These are phyloP conservation scores for Philopedon plagiatum DNA, from an alignment of 2,888 invertebrate species.

Conservation along the genomic window DNA sequence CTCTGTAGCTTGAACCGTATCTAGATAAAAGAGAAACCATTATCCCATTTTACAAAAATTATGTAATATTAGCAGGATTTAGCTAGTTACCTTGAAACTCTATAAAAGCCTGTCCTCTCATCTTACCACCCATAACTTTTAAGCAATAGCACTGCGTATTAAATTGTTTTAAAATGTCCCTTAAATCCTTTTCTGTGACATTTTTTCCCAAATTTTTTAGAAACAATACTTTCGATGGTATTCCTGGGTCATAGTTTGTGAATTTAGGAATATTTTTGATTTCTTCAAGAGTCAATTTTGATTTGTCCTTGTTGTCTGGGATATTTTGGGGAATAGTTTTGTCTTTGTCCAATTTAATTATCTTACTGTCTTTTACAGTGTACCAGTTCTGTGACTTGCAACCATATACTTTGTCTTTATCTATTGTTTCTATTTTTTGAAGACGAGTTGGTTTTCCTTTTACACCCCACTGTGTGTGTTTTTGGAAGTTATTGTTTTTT, in stretches of 20 bases:
- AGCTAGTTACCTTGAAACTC: slow-evolving; percentile 69
- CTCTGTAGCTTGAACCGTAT: slow-evolving; percentile 30
- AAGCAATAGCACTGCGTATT: slow-evolving; percentile 64
- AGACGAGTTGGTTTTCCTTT: slow-evolving; percentile 57
- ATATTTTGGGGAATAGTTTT: neutral
- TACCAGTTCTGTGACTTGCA: slow-evolving; percentile 68
- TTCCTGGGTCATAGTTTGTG: slow-evolving; percentile 71
- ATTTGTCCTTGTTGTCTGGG: slow-evolving; percentile 64
- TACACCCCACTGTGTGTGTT: slow-evolving; percentile 67
- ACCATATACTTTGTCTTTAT: slow-evolving; percentile 55
- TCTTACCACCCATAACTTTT: slow-evolving; percentile 71
- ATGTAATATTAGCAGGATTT: no score
- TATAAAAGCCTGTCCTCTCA: slow-evolving; percentile 75
- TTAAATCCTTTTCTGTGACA: slow-evolving; percentile 70
- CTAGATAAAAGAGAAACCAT: slow-evolving; percentile 36
- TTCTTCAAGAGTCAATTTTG: slow-evolving; percentile 70
- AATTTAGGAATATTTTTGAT: slow-evolving; percentile 72
- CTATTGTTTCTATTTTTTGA: slow-evolving; percentile 32
- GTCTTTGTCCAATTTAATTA: slow-evolving; percentile 65
- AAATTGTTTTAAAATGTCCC: slow-evolving; percentile 65
- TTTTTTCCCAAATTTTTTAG: slow-evolving; percentile 72
- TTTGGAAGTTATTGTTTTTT: neutral
- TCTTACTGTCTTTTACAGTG: slow-evolving; percentile 71
- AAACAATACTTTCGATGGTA: slow-evolving; percentile 72
- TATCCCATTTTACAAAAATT: no score